A percentile compares a stretch with the other conserved stretches of the same genome.
These are phyloP conservation scores for Oreocharis arfaki DNA, from an alignment of 2,113 vertebrate species.

Conservation along the genomic window DNA sequence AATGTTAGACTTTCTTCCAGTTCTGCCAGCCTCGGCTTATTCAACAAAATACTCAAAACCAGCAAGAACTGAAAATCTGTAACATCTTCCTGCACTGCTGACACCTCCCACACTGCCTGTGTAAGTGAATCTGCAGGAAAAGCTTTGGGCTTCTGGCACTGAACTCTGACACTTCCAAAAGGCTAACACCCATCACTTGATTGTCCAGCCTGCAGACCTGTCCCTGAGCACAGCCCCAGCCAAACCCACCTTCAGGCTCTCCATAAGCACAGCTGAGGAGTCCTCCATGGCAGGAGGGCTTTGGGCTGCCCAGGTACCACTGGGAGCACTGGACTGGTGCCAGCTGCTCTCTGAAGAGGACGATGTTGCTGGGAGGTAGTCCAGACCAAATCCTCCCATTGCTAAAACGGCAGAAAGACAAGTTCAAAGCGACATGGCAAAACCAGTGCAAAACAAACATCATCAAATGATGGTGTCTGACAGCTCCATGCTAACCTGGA, in stretches of 20 bases:
- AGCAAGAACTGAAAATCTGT: background rate
- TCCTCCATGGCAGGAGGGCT: slow-evolving; percentile 87
- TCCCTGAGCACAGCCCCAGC: background rate
- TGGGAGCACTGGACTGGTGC: slow-evolving; percentile 81
- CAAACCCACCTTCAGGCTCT: slow-evolving; percentile 89
- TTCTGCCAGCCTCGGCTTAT: background rate
- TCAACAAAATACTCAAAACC: background rate
- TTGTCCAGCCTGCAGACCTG: accelerated
- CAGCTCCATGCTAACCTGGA: background rate
- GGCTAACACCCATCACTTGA: background rate
- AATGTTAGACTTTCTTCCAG: background rate
- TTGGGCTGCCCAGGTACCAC: slow-evolving; percentile 87
- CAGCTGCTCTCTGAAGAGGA: slow-evolving; percentile 86
- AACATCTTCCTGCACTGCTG: background rate
- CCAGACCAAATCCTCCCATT: slow-evolving; percentile 89
- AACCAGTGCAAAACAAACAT: background rate
- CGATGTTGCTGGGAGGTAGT: slow-evolving; percentile 85
- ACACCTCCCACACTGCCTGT: background rate
- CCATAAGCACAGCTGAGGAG: slow-evolving; percentile 90
- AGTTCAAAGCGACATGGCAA: background rate
- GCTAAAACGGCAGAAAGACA: slow-evolving; percentile 56
- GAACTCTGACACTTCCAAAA: background rate
- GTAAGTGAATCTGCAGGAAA: background rate
- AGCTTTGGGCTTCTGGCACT: background rate
- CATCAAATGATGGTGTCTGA: background rate